Percentiles rank a stretch among this genome's conserved stretches.
phyloP scores from a whole-genome alignment of 2,113 vertebrate species.

The Oenanthe oenanthe region DNA sequence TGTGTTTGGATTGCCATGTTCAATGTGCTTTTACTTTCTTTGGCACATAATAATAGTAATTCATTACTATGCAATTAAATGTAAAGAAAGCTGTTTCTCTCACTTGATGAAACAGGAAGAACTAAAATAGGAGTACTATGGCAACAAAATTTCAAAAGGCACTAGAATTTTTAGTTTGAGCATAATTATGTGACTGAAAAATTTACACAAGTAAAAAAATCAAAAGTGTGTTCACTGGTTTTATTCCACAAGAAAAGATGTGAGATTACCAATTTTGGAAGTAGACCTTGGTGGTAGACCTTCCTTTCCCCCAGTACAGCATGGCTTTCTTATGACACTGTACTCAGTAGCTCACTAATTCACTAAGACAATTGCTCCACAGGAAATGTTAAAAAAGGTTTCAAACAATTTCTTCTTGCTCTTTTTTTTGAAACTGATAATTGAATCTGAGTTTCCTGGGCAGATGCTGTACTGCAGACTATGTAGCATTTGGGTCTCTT shows the following conservation, averaged over 20 bases:
- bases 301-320: not conserved
- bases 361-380: not conserved
- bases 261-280: not conserved
- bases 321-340: not conserved
- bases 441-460: not conserved
- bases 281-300: not conserved
- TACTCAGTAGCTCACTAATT: rapidly evolving
- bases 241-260: not conserved
- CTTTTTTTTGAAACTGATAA: not conserved
- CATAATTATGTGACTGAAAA: not conserved
- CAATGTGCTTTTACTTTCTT: not conserved
- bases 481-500: not conserved
- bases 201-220: not conserved
- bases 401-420: not conserved
- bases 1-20: not conserved
- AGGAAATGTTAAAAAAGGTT: not conserved
- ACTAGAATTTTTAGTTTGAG: not conserved
- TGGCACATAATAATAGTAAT: not conserved
- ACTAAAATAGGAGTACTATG: not conserved
- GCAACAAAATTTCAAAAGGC: not conserved
- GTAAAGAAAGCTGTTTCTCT: not conserved
- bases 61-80: not conserved
- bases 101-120: not conserved
- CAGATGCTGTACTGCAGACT: not conserved
- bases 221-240: not conserved